These are phyloP conservation scores for Galagoides demidoff DNA, from an alignment of 2,797 vertebrate species.

Conservation along the genomic window DNA sequence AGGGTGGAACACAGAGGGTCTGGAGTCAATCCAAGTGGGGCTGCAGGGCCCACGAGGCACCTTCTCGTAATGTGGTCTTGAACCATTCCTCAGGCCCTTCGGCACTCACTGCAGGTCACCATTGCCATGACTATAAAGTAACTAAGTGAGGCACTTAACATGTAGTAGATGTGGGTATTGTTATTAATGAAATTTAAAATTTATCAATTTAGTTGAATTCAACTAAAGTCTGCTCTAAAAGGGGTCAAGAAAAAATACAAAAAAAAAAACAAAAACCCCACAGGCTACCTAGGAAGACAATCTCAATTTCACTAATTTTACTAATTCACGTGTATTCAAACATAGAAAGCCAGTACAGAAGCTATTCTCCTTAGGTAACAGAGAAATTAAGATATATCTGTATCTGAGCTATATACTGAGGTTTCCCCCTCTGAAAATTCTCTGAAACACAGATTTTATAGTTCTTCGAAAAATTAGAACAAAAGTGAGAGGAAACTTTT, in stretches of 20 bases:
- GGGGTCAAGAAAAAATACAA: constrained; percentile 7
- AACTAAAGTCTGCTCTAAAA: constrained; percentile 24
- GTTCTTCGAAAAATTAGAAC: constrained; percentile 58
- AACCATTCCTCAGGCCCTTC: neutral
- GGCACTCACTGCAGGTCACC: neutral
- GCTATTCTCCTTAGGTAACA: constrained; percentile 68
- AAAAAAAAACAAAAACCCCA: neutral
- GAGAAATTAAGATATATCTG: constrained; percentile 36
- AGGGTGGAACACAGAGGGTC: neutral
- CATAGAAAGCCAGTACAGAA: constrained; percentile 75
- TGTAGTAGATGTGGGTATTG: neutral
- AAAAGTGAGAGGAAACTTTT: constrained; percentile 52
- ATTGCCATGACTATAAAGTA: neutral
- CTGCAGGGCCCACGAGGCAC: neutral
- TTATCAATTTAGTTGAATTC: constrained; percentile 8
- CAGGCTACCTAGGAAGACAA: constrained; percentile 41
- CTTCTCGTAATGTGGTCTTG: neutral
- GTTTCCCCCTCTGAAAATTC: constrained; percentile 72
- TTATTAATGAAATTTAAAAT: constrained; percentile 18
- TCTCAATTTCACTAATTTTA: constrained; percentile 76
- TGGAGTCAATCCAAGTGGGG: neutral
- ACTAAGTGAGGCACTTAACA: neutral
- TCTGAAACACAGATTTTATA: constrained; percentile 58
- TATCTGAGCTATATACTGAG: constrained; percentile 46
- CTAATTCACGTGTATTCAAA: constrained; percentile 72